A percentile compares a stretch with the other conserved stretches of the same genome.
phyloP scores from a whole-genome alignment of 2,888 invertebrate genomes.

The Toxonevra muliebris region DNA sequence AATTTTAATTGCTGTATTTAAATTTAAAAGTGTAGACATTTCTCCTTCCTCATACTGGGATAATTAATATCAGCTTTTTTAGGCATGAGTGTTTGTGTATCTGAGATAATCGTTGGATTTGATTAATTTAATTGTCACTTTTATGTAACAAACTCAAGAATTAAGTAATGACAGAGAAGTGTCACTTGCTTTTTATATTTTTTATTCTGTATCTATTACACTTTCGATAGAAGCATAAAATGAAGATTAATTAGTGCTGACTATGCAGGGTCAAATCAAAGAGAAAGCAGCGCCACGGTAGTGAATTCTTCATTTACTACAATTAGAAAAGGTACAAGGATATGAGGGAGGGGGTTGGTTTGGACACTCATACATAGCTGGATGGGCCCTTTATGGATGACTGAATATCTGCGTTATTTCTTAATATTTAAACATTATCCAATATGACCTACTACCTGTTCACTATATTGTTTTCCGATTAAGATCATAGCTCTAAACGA shows the following conservation, averaged over 20 bases:
- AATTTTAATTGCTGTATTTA: too few species aligned
- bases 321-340: too few species aligned
- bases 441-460: too few species aligned
- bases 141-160: constrained; percentile 44
- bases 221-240: neutral
- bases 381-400: too few species aligned
- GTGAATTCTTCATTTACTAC: too few species aligned
- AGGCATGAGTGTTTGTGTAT: constrained; percentile 21
- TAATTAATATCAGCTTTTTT: neutral
- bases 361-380: too few species aligned
- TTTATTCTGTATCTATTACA: neutral
- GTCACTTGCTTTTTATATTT: neutral
- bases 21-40: neutral
- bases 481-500: too few species aligned
- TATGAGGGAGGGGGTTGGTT: too few species aligned
- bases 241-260: constrained; percentile 11
- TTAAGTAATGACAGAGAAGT: constrained; percentile 14
- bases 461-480: too few species aligned
- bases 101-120: constrained; percentile 53
- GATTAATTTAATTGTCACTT: constrained; percentile 62
- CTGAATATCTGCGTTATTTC: too few species aligned
- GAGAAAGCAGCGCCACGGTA: too few species aligned
- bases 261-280: neutral
- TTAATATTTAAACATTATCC: too few species aligned
- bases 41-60: neutral